Evolutionary conservation across 2,888 invertebrate genomes (phyloP), one percentile per base, ranked within the genome.

Genomic region (Drosophila percnosoma): DNA sequence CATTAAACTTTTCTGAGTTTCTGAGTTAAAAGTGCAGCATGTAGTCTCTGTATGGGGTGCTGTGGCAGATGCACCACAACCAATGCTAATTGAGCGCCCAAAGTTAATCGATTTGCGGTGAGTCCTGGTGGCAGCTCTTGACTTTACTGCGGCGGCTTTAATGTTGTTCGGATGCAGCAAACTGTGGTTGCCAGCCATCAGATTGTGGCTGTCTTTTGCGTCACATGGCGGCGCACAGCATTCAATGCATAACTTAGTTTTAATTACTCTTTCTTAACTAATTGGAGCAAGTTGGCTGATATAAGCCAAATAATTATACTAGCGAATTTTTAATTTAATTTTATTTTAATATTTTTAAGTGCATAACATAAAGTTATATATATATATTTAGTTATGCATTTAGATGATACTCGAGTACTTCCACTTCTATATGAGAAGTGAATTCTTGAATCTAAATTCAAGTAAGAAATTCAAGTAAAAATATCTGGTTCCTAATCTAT

Each of bases 41-140:
- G 29, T 52, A 45, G 31, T 33, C 36, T 27, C 5, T 34, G 42
- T 13, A 29, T 38, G 49, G 7, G 38, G n/a, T 60, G 52, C 57
- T 66, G 78, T 65, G 65, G 73, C 70, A 57, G 33, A 36, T 21
- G 29, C 57, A 68, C 36, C 63, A 21, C 71, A 78, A 68, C 81
- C 83, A 70, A 68, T 79, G 87, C 82, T 89, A 89, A 86, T 89
- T 86, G 84, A 83, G 74, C 82, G 75, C 71, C 82, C 74, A 82
- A 90, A 87, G 76, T 82, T 84, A 89, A 90, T 84, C 87, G 87
- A 83, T 89, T 87, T 87, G 89, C 49, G 89, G 81, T 59, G 38
- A 51, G 31, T 33, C 18, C 33, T 36, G 48, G 13, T 27, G 62
- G 59, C 63, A 29, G 36, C 52, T 49, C 40, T 29, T 42, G 40